Base-by-base conservation (phyloP, 2,113 vertebrate species). In the Lucifuga dentata region DNA sequence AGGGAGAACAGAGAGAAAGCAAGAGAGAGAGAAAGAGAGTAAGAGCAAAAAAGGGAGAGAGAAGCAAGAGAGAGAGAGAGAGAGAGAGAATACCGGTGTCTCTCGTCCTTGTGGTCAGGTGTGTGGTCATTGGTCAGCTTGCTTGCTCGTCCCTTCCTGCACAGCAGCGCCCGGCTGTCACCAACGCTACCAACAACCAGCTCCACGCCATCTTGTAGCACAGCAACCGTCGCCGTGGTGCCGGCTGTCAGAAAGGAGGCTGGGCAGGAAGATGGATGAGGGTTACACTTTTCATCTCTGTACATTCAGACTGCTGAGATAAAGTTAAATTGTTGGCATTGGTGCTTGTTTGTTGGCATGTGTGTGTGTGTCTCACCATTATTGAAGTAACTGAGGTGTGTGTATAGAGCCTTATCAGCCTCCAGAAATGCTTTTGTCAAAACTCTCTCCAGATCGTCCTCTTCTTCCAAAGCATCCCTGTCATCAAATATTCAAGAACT, bases 91-190 rank as follows among this genome's bases (percentile, higher is more conserved):
- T 92, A 98, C 97, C 97, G 95, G 76, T 94, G 90, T 69, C 95
- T 96, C 80, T 99, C 97, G 16, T 98, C 96, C 83, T 95, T 92
- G 46, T 94, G 92, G 66, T 99, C 97, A 1, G 97, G 95, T 4
- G 96, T 97, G 65, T 99, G 97, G 78, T 98, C 97, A 77, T 39
- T 92, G 11, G 95, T 99, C 72, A 99, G 93, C 74, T 95, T 97
- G 65, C 88, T 21, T 12, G 94, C 93, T 78, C 92, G 93, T 73
- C 96, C 95, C 61, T 95, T 95, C 64, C 96, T 93, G 87, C 96
- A 96, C 51, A 99, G 85, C 86, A 98, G 85, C n/a, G 96, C 97
- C 5, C 95, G 93, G 65, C 97, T 99, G 86, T 99, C 97, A 1
- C 97, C 97, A 19, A 95, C 96, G 1, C 95, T 98, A 20, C 91